Evolutionary conservation across 2,113 vertebrate species (phyloP), one percentile per base, ranked within the genome.

Genomic region (Myotis brandtii): DNA sequence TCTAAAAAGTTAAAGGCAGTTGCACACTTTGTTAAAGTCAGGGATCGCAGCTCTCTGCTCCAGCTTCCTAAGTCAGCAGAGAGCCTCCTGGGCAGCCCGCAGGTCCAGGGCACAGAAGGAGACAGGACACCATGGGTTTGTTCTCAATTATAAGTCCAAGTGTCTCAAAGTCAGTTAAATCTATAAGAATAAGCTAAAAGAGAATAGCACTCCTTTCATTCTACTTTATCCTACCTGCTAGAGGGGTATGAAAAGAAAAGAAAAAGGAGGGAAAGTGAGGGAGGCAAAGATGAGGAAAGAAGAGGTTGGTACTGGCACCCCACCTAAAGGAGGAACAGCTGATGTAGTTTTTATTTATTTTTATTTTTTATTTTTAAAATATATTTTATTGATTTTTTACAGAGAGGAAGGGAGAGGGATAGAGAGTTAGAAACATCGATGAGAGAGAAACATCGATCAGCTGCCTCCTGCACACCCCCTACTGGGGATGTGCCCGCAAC

Each of bases 141-240:
- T 54, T 54, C 32, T 75, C 72, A 88, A 77, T 54, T 62, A 73
- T 59, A 30, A 92, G 50, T 70, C 9, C 40, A 90, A 86, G 64
- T 11, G 18, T 48, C 56, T 89, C 75, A 89, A 90, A 87, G 76
- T 80, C 88, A 64, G 75, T 66, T 56, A 92, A 72, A 72, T 66
- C 76, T 62, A 34, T 37, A 73, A 52, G 52, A 92, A 72, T 46
- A 93, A 37, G 46, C 79, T 89, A 82, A 70, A 73, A 70, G 76
- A 92, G 48, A 86, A 70, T 0, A 86, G 48, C 56, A 12, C 46
- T 81, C 85, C 52, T 75, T 82, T 89, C 85, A 69, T 40, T 40
- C 50, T 3, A 69, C 6, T 37, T 79, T 25, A 81, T 34, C 59
- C 85, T 86, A 27, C 25, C 27, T 79, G 52, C 48, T 69, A 54